Evolutionary conservation across 2,797 vertebrate genomes (phyloP).

Genomic region (Typhlichthys subterraneus): DNA sequence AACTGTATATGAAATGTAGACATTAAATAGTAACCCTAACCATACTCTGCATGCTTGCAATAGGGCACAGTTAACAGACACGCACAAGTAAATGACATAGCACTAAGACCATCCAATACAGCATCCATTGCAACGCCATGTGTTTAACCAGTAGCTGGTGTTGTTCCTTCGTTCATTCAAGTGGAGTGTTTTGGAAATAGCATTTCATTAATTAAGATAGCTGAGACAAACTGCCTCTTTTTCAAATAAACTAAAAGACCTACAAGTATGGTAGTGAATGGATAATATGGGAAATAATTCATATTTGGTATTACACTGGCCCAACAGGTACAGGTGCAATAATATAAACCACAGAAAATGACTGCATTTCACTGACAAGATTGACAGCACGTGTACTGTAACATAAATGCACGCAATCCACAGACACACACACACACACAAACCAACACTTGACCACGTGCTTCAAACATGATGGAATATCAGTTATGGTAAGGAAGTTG

Average conservation of each 20-base stretch:
- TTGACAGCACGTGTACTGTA: slow-evolving; percentile 17
- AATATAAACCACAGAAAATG: slow-evolving; percentile 7
- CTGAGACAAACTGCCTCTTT: too few relatives aligned
- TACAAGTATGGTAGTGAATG: not conserved
- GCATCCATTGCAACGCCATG: too few relatives aligned
- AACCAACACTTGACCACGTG: slow-evolving; percentile 18
- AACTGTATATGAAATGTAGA: not conserved
- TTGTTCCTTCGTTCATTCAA: too few relatives aligned
- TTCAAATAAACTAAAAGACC: too few relatives aligned
- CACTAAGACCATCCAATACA: too few relatives aligned
- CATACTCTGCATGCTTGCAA: too few relatives aligned
- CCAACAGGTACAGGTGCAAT: not conserved
- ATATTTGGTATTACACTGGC: not conserved
- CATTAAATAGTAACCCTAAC: too few relatives aligned
- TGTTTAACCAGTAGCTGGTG: too few relatives aligned
- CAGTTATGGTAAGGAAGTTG: slow-evolving; percentile 22
- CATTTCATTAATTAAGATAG: too few relatives aligned
- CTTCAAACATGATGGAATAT: slow-evolving; percentile 28
- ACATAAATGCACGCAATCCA: slow-evolving; percentile 28
- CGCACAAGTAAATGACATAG: too few relatives aligned
- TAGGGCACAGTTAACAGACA: too few relatives aligned
- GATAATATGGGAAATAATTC: not conserved
- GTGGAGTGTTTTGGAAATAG: too few relatives aligned
- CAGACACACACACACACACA: not conserved
- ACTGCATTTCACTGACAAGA: not conserved